A percentile compares a stretch with the other conserved stretches of the same genome.
These are phyloP conservation scores for Polymixis flavicincta DNA, from an alignment of 2,888 invertebrate genomes.

Conservation along the genomic window DNA sequence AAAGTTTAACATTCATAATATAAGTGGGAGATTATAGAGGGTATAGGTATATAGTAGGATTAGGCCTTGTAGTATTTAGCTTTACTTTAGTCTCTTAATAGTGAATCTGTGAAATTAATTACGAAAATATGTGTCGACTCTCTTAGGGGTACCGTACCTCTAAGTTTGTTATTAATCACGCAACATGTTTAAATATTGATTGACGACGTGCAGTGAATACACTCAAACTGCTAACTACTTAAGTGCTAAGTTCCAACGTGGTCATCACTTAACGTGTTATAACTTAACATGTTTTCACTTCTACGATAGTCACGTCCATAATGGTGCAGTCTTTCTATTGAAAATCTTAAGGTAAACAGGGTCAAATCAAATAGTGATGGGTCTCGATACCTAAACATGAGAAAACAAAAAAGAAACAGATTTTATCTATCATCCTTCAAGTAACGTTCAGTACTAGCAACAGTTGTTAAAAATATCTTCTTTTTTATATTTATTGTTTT, in stretches of 20 bases:
- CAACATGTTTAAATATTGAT: constrained; percentile 7
- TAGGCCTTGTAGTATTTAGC: no score
- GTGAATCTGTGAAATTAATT: background rate
- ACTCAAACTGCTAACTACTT: constrained; percentile 7
- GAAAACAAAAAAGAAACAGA: background rate
- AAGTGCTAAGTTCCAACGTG: background rate
- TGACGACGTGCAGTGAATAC: background rate
- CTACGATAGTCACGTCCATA: background rate
- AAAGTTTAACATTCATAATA: no score
- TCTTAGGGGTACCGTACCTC: background rate
- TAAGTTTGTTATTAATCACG: constrained; percentile 17
- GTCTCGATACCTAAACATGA: background rate
- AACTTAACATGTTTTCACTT: constrained; percentile 10
- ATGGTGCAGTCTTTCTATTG: background rate
- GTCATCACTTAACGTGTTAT: no score
- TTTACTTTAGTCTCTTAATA: no score
- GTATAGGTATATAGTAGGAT: no score
- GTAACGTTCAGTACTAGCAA: no score
- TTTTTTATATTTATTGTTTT: no score
- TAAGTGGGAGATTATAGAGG: no score
- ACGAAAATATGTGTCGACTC: background rate
- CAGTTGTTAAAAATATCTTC: no score
- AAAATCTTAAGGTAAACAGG: background rate
- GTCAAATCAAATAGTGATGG: background rate
- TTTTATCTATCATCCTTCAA: background rate